Conservation (phyloP, 2,113 vertebrate species). For the Opisthocomus hoazin region DNA sequence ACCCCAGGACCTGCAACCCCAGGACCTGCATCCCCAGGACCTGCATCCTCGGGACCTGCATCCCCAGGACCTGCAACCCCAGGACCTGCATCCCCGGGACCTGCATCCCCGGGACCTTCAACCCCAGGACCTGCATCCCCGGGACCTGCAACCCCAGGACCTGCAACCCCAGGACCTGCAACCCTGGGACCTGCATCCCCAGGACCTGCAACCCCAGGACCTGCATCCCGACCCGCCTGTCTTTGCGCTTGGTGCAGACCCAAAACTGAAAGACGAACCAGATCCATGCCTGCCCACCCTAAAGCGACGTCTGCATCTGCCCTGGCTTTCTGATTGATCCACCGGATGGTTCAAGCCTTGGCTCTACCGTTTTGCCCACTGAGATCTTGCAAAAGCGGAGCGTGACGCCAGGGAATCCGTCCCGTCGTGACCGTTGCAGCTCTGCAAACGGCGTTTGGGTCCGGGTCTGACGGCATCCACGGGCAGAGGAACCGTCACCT, state of each 20-base stretch:
- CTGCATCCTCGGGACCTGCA: not conserved
- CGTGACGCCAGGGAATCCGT: not conserved
- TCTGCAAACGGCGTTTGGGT: fast-evolving
- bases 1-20: not conserved
- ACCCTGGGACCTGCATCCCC: not conserved
- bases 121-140: not conserved
- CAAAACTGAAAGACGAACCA: not conserved
- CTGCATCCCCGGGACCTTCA: too few species aligned
- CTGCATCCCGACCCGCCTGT: not conserved
- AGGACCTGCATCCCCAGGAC: not conserved
- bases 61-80: too few species aligned
- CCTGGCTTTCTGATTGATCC: not conserved
- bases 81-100: not conserved
- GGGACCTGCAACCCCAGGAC: not conserved
- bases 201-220: too few species aligned
- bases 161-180: not conserved
- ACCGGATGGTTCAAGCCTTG: not conserved
- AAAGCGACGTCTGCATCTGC: fast-evolving
- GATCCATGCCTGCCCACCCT: fast-evolving
- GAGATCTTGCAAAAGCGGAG: not conserved
- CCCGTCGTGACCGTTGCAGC: fast-evolving
- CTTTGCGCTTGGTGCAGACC: not conserved
- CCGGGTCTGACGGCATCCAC: not conserved
- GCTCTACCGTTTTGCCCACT: not conserved
- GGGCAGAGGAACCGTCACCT: not conserved